These are phyloP conservation scores for Columbina picui DNA, from an alignment of 2,113 vertebrate genomes.

Conservation along the genomic window DNA sequence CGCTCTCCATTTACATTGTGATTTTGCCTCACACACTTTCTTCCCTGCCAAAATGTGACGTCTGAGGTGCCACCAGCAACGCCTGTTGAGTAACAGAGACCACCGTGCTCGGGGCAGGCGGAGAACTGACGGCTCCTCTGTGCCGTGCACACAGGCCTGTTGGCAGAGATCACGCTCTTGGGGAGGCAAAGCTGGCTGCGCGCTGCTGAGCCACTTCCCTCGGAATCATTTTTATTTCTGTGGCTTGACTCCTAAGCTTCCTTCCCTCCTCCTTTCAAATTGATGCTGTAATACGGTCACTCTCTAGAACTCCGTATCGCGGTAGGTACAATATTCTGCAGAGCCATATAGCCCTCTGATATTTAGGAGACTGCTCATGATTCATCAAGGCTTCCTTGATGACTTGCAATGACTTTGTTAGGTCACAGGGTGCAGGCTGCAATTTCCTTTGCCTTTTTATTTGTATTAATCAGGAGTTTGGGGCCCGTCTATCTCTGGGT, in stretches of 20 bases:
- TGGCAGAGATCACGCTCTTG: not conserved
- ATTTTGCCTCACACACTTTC: not conserved
- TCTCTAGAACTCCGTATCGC: not conserved
- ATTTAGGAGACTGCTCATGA: constrained; percentile 15
- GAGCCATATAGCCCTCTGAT: not conserved
- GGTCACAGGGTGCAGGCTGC: constrained; percentile 54
- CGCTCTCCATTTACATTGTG: not conserved
- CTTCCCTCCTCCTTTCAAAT: not conserved
- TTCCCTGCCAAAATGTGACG: not conserved
- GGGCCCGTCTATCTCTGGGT: not conserved
- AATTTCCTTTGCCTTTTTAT: constrained; percentile 43
- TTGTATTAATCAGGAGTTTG: constrained; percentile 43
- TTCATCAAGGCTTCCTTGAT: constrained; percentile 26
- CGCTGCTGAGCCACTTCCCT: not conserved
- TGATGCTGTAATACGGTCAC: not conserved
- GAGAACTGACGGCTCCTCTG: not conserved
- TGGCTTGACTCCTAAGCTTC: not conserved
- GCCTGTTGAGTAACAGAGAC: not conserved
- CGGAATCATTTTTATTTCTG: constrained; percentile 18
- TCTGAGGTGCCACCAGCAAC: not conserved
- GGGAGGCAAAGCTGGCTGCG: not conserved
- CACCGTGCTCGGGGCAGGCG: not conserved
- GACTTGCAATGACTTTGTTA: not conserved
- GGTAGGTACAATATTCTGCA: not conserved
- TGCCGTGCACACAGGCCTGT: not conserved